Evolutionary conservation across 2,113 vertebrate species (phyloP).

Genomic region (Piaya cayana): DNA sequence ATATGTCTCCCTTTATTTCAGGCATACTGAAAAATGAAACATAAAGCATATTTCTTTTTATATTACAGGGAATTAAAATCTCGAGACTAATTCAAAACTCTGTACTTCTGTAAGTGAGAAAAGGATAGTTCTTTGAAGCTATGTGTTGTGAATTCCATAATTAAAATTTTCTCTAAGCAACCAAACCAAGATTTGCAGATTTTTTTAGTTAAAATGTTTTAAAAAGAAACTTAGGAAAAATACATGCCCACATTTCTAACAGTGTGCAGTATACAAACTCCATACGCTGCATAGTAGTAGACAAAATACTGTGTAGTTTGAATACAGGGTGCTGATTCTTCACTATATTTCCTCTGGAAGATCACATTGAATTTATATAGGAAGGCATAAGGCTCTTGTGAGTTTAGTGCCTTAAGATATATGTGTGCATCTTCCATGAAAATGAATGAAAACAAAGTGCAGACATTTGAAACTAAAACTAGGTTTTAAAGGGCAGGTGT

Average conservation of each 20-base stretch:
- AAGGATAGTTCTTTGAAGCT: background rate
- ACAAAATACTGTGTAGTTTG: background rate
- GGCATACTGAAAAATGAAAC: background rate
- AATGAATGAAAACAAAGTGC: background rate
- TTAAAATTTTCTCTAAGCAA: background rate
- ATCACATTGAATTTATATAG: background rate
- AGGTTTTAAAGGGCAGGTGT: background rate
- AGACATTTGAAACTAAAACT: background rate
- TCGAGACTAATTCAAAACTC: background rate
- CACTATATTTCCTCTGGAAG: background rate
- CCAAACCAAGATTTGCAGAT: rapidly evolving
- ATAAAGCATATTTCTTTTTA: background rate
- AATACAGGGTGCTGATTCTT: background rate
- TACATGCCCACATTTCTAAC: background rate
- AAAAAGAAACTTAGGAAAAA: background rate
- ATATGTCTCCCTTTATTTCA: background rate
- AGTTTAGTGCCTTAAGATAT: background rate
- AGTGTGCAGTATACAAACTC: rapidly evolving
- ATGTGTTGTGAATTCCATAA: background rate
- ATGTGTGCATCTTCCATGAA: background rate
- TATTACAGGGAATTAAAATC: background rate
- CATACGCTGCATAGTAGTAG: background rate
- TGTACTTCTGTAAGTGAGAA: background rate
- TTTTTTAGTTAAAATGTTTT: background rate
- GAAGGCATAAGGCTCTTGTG: background rate